Evolutionary conservation across 53 echinoderm and acorn worm genomes (phyloP).

Genomic region (Actinopyga echinites): DNA sequence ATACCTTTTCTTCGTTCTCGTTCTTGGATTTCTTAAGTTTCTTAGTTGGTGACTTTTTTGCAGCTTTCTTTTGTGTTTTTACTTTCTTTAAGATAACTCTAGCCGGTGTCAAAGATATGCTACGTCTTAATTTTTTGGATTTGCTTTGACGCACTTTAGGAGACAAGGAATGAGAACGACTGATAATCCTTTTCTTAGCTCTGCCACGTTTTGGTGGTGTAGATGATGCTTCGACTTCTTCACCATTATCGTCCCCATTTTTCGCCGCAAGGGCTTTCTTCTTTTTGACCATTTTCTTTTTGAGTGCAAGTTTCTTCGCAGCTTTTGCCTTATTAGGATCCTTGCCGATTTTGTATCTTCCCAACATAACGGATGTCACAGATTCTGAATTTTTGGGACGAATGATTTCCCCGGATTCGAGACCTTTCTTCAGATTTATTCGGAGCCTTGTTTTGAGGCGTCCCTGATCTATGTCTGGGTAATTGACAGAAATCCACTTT

Average conservation of each 20-base stretch:
- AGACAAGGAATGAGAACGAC: slow-evolving; percentile 51
- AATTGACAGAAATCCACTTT: slow-evolving; percentile 55
- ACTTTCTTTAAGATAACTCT: background rate
- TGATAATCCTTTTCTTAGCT: background rate
- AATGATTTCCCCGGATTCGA: slow-evolving; percentile 34
- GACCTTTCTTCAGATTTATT: slow-evolving; percentile 43
- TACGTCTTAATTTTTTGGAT: slow-evolving; percentile 54
- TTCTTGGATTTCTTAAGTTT: background rate
- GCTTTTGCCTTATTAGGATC: slow-evolving; percentile 40
- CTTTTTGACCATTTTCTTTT: slow-evolving; percentile 27
- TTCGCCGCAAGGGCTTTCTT: background rate
- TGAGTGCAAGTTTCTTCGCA: background rate
- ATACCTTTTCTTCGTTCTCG: background rate
- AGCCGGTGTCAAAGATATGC: slow-evolving; percentile 6
- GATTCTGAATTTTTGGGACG: slow-evolving; percentile 47
- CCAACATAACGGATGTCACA: slow-evolving; percentile 3
- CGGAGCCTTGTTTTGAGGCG: slow-evolving; percentile 33
- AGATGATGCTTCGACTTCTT: background rate
- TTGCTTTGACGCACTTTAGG: slow-evolving; percentile 53
- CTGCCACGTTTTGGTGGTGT: background rate
- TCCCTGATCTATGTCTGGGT: slow-evolving; percentile 40
- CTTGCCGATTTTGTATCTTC: slow-evolving; percentile 62
- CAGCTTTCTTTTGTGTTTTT: background rate
- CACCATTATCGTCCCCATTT: background rate
- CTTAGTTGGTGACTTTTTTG: background rate